Percentiles rank a stretch among this genome's conserved stretches.
phyloP scores from a whole-genome alignment of 2,113 vertebrate genomes.

The Trichechus manatus region DNA sequence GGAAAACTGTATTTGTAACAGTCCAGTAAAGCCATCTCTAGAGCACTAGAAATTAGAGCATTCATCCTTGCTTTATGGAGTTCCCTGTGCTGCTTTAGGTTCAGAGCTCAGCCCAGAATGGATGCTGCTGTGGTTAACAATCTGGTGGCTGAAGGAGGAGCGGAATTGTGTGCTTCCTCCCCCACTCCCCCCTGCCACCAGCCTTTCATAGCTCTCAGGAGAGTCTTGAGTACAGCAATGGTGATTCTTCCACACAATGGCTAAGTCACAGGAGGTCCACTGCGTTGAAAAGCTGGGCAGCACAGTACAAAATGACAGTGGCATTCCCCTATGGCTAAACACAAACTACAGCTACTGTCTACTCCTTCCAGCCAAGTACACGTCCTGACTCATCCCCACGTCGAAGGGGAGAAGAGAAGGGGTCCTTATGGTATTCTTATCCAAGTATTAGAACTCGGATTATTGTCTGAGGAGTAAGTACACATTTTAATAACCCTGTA shows the following conservation, averaged over 20 bases:
- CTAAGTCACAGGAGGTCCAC: background rate
- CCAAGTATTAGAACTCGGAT: background rate
- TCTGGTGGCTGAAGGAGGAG: background rate
- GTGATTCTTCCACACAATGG: background rate
- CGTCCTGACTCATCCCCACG: background rate
- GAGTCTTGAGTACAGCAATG: background rate
- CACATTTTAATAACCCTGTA: background rate
- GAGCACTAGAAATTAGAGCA: background rate
- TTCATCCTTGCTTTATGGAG: background rate
- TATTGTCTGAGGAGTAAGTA: background rate
- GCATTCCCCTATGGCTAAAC: background rate
- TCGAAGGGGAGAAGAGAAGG: background rate
- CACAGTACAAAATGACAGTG: background rate
- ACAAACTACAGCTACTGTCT: background rate
- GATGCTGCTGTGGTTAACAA: background rate
- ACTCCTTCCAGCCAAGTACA: accelerated
- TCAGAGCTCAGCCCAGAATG: background rate
- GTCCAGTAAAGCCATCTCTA: background rate
- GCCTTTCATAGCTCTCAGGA: background rate
- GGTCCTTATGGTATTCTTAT: background rate
- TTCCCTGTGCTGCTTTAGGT: background rate
- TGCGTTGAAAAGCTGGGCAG: background rate
- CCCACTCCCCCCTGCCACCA: no score
- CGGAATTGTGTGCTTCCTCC: accelerated
- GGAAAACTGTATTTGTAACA: background rate